These are phyloP conservation scores for Arnoldichthys spilopterus DNA, from an alignment of 2,797 vertebrate genomes.

Conservation along the genomic window DNA sequence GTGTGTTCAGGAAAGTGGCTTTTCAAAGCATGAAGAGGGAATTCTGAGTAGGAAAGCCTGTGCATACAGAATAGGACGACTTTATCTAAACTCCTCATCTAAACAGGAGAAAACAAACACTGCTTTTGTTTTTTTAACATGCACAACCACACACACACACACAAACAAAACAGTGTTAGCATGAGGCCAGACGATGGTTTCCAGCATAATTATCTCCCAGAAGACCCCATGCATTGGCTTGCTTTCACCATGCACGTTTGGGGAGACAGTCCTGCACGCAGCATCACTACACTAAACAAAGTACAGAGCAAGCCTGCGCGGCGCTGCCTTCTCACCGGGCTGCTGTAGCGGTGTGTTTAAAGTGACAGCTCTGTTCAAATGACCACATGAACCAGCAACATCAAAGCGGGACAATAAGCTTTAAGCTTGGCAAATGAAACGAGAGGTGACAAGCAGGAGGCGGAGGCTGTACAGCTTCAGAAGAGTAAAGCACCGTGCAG, in stretches of 20 bases:
- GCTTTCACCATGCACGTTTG: constrained; percentile 44
- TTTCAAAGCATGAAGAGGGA: constrained; percentile 1
- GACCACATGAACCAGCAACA: neutral
- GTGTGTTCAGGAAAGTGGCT: neutral
- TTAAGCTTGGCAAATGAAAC: neutral
- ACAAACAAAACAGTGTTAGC: constrained; percentile 55
- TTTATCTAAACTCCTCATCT: constrained; percentile 53
- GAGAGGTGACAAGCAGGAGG: neutral
- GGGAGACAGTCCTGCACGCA: constrained; percentile 46
- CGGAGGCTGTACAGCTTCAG: neutral
- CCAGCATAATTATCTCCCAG: constrained; percentile 66
- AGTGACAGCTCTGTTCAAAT: constrained; percentile 20
- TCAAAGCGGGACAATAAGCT: neutral
- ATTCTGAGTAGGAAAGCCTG: neutral
- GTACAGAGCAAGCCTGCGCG: constrained; percentile 29
- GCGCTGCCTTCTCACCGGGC: constrained; percentile 17
- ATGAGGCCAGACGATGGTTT: constrained; percentile 60
- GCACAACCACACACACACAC: neutral
- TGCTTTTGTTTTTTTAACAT: constrained; percentile 40
- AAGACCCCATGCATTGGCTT: constrained; percentile 56
- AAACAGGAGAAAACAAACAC: constrained; percentile 54
- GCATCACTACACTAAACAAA: constrained; percentile 40
- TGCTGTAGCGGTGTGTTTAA: constrained; percentile 28
- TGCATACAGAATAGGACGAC: constrained; percentile 48
- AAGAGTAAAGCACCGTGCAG: too few relatives aligned